phyloP scores from a whole-genome alignment of 1,140 invertebrate genomes.

The Drosophila ironensis region DNA sequence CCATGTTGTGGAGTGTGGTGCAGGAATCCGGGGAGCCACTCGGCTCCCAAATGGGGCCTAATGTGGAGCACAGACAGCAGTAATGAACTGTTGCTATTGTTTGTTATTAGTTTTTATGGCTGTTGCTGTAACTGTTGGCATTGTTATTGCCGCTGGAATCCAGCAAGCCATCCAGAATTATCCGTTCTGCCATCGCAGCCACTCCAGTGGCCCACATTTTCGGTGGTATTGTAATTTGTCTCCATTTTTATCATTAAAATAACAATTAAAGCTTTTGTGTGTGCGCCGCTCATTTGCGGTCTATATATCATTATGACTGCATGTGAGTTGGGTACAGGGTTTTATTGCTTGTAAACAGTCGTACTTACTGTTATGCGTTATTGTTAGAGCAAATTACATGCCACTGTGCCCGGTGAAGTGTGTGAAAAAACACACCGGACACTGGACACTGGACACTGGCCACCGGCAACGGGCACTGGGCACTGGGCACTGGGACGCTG shows the following conservation, averaged over 20 bases:
- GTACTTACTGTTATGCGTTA: slow-evolving; percentile 38
- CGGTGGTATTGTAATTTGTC: slow-evolving; percentile 66
- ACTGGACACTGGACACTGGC: not conserved
- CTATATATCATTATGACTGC: slow-evolving; percentile 61
- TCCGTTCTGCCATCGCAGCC: not conserved
- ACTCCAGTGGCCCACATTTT: not conserved
- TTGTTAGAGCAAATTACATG: slow-evolving; percentile 61
- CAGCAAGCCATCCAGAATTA: slow-evolving; percentile 19
- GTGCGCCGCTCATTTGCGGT: slow-evolving; percentile 58
- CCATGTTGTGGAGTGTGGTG: slow-evolving; percentile 6
- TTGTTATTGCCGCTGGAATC: slow-evolving; percentile 16
- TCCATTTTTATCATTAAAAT: slow-evolving; percentile 81
- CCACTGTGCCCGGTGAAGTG: not conserved
- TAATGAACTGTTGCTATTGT: slow-evolving; percentile 80
- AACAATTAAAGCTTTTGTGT: slow-evolving; percentile 72
- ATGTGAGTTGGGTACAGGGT: slow-evolving; percentile 40
- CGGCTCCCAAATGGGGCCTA: slow-evolving; percentile 43
- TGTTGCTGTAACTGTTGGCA: slow-evolving; percentile 19
- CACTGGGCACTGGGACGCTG: not conserved
- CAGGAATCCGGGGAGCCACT: slow-evolving; percentile 9
- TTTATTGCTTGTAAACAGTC: slow-evolving; percentile 79
- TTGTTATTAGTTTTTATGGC: slow-evolving; percentile 77
- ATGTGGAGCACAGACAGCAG: slow-evolving; percentile 24
- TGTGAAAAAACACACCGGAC: not conserved
- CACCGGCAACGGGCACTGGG: not conserved